Evolutionary conservation across 2,113 vertebrate genomes (phyloP).

Genomic region (Anguilla japonica): DNA sequence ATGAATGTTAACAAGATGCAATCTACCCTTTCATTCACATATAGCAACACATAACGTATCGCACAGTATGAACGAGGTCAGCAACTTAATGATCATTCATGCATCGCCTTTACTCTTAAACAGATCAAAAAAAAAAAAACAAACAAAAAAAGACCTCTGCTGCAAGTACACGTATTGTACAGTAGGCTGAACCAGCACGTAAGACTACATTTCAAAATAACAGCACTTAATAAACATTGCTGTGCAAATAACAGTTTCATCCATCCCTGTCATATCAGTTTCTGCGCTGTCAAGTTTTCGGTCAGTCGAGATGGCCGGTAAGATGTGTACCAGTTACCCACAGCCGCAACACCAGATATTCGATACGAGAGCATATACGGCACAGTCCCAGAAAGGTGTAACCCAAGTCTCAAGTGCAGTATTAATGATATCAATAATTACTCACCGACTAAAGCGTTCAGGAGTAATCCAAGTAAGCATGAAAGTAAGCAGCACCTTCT

Average conservation of each 20-base stretch:
- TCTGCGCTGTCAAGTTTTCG: conserved; percentile 49
- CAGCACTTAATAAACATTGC: background rate
- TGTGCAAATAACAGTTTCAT: background rate
- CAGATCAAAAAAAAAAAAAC: background rate
- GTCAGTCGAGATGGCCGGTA: conserved; percentile 27
- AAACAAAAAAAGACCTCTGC: background rate
- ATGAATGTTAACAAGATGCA: background rate
- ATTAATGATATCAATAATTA: conserved; percentile 30
- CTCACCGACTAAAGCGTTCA: conserved; percentile 69
- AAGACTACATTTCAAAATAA: background rate
- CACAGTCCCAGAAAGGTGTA: background rate
- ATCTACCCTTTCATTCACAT: background rate
- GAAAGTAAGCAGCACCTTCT: conserved; percentile 59
- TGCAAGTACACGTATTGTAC: background rate
- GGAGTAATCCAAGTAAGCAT: conserved; percentile 65
- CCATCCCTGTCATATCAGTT: background rate
- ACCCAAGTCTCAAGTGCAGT: conserved; percentile 6
- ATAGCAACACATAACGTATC: background rate
- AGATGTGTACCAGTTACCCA: background rate
- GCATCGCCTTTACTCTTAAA: background rate
- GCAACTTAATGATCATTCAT: background rate
- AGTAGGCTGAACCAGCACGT: conserved; percentile 6
- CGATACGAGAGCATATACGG: conserved; percentile 6
- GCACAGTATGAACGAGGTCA: background rate
- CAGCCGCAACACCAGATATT: conserved; percentile 20